phyloP scores from a whole-genome alignment of 2,113 vertebrate genomes.

The Coptodon rendalli region DNA sequence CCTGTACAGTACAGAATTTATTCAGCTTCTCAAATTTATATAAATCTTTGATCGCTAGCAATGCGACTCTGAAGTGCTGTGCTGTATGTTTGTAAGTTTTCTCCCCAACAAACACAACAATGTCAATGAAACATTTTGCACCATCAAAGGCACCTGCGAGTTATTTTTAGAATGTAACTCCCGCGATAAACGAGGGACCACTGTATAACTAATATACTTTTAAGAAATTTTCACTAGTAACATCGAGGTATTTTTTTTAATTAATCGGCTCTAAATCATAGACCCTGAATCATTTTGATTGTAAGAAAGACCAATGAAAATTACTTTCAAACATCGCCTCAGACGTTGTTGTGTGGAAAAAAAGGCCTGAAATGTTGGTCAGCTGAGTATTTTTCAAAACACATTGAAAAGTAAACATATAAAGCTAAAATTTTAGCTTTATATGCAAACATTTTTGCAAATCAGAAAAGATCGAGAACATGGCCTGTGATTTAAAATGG shows the following conservation, averaged over 20 bases:
- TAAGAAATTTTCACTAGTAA: not conserved
- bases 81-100: not conserved
- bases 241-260: rapidly evolving
- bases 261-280: not conserved
- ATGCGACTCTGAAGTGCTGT: not conserved
- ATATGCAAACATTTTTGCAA: not conserved
- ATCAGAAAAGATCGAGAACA: not conserved
- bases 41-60: not conserved
- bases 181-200: not conserved
- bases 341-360: not conserved
- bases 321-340: not conserved
- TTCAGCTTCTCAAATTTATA: not conserved
- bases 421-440: not conserved
- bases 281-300: not conserved
- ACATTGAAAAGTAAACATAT: not conserved
- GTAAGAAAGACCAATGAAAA: not conserved
- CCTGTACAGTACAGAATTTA: not conserved
- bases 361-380: not conserved
- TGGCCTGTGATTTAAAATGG: not conserved
- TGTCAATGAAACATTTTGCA: not conserved
- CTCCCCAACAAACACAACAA: not conserved
- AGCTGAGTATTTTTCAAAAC: not conserved
- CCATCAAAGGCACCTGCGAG: not conserved
- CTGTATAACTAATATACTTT: not conserved
- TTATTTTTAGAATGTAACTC: not conserved